Conservation (phyloP, 2,888 invertebrate species). For the Andrena trimmerana region DNA sequence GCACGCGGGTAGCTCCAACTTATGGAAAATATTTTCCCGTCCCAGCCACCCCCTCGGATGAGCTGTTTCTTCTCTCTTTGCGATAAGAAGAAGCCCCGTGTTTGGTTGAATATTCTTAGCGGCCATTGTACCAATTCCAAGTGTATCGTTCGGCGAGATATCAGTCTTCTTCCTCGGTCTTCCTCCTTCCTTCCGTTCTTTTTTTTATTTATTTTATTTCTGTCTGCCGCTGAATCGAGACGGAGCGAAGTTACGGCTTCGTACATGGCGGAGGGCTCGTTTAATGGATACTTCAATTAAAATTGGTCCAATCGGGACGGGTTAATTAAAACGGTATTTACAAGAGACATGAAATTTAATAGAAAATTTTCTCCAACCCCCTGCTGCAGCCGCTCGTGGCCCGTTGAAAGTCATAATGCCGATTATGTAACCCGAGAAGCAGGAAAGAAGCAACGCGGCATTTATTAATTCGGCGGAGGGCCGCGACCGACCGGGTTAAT, state of each 20-base stretch:
- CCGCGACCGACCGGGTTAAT: constrained; percentile 71
- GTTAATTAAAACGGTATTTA: constrained; percentile 60
- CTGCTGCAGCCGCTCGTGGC: constrained; percentile 5
- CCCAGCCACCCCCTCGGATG: neutral
- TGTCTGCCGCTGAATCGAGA: constrained; percentile 51
- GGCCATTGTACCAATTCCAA: constrained; percentile 9
- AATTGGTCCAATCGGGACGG: constrained; percentile 60
- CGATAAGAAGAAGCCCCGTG: too few relatives aligned
- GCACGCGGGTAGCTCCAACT: neutral
- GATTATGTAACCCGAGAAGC: constrained; percentile 56
- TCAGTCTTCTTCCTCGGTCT: too few relatives aligned
- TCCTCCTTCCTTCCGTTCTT: neutral
- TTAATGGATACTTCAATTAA: constrained; percentile 63
- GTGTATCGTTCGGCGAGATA: constrained; percentile 20
- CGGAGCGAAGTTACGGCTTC: constrained; percentile 42
- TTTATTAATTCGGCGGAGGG: constrained; percentile 74
- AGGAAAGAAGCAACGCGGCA: constrained; percentile 61
- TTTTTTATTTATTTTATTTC: constrained; percentile 38
- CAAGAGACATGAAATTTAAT: constrained; percentile 61
- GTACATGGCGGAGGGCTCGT: constrained; percentile 43
- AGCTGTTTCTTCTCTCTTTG: neutral
- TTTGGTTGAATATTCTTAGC: too few relatives aligned
- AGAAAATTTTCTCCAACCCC: constrained; percentile 34
- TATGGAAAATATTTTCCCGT: constrained; percentile 44
- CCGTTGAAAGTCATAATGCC: constrained; percentile 51